Conservation (phyloP, 2,113 vertebrate genomes). For the Speoplatyrhinus poulsoni region DNA sequence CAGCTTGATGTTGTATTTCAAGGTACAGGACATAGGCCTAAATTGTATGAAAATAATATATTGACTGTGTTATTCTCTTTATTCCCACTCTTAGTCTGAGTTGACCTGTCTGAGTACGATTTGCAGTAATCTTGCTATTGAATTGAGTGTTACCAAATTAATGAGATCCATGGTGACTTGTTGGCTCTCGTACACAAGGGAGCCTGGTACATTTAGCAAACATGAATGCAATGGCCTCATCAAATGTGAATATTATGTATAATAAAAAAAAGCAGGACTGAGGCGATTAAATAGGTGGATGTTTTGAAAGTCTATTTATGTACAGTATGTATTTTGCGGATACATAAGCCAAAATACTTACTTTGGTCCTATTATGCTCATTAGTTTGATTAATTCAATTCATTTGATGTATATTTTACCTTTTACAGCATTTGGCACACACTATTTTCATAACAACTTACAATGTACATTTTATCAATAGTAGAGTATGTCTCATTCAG, state of each 20-base stretch:
- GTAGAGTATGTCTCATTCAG: no score
- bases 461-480: no score
- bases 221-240: slow-evolving; percentile 19
- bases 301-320: neutral
- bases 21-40: no score
- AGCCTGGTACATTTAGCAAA: no score
- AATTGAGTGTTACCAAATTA: neutral
- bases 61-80: no score
- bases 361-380: no score
- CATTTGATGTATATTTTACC: neutral
- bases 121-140: neutral
- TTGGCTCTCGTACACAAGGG: slow-evolving; percentile 8
- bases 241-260: slow-evolving; percentile 24
- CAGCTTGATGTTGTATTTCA: no score
- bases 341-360: no score
- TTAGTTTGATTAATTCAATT: no score
- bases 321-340: no score
- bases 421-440: neutral
- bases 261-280: slow-evolving; percentile 33
- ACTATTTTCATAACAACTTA: no score
- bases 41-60: no score
- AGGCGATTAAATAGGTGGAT: slow-evolving; percentile 12
- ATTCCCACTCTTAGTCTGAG: neutral
- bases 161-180: slow-evolving; percentile 5
- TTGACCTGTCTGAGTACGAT: slow-evolving; percentile 4